These are phyloP conservation scores for Hippocampus abdominalis DNA, from an alignment of 2,113 vertebrate species.

Conservation along the genomic window DNA sequence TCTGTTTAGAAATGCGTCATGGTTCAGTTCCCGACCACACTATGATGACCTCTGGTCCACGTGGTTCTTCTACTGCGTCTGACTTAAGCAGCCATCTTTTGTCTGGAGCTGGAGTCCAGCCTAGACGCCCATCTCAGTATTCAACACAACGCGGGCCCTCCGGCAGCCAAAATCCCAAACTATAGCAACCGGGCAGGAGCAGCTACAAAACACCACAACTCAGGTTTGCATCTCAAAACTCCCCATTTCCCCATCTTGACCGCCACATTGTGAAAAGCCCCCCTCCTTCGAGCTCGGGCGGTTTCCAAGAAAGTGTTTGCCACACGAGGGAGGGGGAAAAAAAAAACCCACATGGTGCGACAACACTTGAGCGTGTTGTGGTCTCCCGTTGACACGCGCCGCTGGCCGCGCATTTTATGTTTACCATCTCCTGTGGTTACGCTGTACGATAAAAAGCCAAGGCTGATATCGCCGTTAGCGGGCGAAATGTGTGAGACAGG, in stretches of 20 bases:
- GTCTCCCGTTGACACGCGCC: conserved; percentile 54
- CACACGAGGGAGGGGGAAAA: conserved; percentile 49
- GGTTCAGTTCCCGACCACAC: background rate
- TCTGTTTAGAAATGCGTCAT: background rate
- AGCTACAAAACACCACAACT: conserved; percentile 32
- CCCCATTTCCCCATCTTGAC: conserved; percentile 17
- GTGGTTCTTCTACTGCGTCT: conserved; percentile 10
- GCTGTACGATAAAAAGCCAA: conserved; percentile 64
- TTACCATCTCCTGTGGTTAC: conserved; percentile 62
- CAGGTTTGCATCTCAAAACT: conserved; percentile 28
- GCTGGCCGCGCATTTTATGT: conserved; percentile 50
- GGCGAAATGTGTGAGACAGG: conserved; percentile 65
- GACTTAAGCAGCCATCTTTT: conserved; percentile 29
- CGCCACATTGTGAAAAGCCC: conserved; percentile 41
- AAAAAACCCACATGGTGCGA: conserved; percentile 62
- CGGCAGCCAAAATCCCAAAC: conserved; percentile 41
- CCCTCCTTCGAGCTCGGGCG: conserved; percentile 24
- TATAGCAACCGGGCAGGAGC: conserved; percentile 31
- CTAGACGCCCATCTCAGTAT: conserved; percentile 44
- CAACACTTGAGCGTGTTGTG: conserved; percentile 62
- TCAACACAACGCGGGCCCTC: conserved; percentile 35
- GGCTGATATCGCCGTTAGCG: conserved; percentile 61
- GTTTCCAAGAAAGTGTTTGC: conserved; percentile 41
- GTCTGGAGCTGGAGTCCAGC: conserved; percentile 33
- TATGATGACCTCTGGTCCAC: background rate